Percentiles rank a stretch among this genome's conserved stretches.
phyloP scores from a whole-genome alignment of 2,888 invertebrate genomes.

The Limnephilus rhombicus region DNA sequence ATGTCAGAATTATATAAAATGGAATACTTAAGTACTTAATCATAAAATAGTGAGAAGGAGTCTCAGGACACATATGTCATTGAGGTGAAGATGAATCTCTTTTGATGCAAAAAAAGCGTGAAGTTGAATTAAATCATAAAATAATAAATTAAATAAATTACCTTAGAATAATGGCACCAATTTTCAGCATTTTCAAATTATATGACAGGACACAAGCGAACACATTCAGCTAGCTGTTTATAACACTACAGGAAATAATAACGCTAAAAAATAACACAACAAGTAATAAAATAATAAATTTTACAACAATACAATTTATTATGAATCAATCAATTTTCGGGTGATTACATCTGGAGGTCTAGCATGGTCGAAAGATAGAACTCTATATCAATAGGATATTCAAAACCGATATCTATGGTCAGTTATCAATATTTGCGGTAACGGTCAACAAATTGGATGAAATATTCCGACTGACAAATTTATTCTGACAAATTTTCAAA shows the following conservation, averaged over 20 bases:
- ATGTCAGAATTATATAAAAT: neutral
- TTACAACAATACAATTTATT: neutral
- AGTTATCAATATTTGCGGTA: too few species aligned
- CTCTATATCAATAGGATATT: too few species aligned
- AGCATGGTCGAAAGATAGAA: too few species aligned
- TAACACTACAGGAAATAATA: slow-evolving; percentile 33
- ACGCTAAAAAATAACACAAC: slow-evolving; percentile 5
- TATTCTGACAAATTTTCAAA: too few species aligned
- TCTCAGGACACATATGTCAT: neutral
- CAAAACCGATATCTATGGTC: neutral
- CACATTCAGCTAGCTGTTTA: slow-evolving; percentile 35
- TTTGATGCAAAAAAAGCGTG: too few species aligned
- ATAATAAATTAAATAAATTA: slow-evolving; percentile 57
- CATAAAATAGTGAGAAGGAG: neutral
- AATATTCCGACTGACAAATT: too few species aligned
- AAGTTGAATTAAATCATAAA: slow-evolving; percentile 48
- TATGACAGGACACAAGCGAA: slow-evolving; percentile 12
- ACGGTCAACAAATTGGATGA: too few species aligned
- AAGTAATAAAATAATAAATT: slow-evolving; percentile 24
- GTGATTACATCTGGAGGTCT: too few species aligned
- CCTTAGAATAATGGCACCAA: slow-evolving; percentile 30
- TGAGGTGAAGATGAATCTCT: neutral
- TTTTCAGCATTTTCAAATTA: slow-evolving; percentile 34
- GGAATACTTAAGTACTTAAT: neutral
- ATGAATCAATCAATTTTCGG: neutral